Percentiles rank a stretch among this genome's conserved stretches.
Evolutionary conservation across 2,797 vertebrate species (phyloP).

Genomic region (Epinephelus malabaricus): DNA sequence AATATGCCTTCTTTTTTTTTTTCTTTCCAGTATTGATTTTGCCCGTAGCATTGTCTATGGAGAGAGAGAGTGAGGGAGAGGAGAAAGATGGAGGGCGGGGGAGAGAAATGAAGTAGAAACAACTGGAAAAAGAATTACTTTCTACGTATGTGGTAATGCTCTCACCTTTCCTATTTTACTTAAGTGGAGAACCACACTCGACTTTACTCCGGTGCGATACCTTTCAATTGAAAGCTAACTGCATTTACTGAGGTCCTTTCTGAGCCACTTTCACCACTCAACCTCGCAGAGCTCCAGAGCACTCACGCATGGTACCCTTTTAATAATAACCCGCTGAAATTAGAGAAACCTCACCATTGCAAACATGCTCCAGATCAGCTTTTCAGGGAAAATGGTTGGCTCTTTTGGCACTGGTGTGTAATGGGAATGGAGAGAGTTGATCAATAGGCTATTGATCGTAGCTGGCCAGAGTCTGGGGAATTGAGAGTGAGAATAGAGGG

Average conservation of each 20-base stretch:
- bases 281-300: constrained; percentile 40
- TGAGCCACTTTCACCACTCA: constrained; percentile 44
- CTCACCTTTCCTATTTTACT: constrained; percentile 71
- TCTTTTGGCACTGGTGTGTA: constrained; percentile 89
- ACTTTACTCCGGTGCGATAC: constrained; percentile 54
- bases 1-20: constrained; percentile 90
- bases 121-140: constrained; percentile 79
- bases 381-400: constrained; percentile 84
- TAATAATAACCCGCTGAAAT: constrained; percentile 79
- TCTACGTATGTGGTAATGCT: constrained; percentile 74
- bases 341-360: constrained; percentile 82
- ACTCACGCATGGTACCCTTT: constrained; percentile 62
- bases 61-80: constrained; percentile 74
- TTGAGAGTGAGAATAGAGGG: constrained; percentile 87
- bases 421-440: constrained; percentile 90
- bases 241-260: constrained; percentile 47
- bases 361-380: constrained; percentile 83
- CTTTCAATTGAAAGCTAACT: constrained; percentile 73
- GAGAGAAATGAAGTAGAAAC: constrained; percentile 78
- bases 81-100: constrained; percentile 77
- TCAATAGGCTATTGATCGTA: constrained; percentile 89
- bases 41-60: constrained; percentile 90
- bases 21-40: constrained; percentile 90
- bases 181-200: constrained; percentile 64
- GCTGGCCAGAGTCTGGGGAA: constrained; percentile 87